These are phyloP conservation scores for Parasteatoda tepidariorum DNA, from an alignment of 1,140 invertebrate genomes.

Conservation along the genomic window DNA sequence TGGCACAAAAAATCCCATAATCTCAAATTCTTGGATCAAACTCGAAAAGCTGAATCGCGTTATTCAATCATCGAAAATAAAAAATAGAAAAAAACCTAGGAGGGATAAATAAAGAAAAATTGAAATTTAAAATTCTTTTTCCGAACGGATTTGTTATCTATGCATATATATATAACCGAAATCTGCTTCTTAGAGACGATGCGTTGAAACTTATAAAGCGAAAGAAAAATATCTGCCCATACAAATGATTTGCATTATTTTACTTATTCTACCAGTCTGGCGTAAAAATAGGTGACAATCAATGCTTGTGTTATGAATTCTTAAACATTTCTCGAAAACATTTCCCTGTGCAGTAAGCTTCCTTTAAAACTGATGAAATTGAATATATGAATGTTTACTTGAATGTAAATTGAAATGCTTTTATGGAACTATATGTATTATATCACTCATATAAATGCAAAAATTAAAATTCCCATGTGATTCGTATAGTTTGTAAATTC, in stretches of 20 bases:
- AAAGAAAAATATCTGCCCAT: background rate
- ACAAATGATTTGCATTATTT: background rate
- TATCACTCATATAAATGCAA: too few relatives aligned
- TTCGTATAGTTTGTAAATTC: too few relatives aligned
- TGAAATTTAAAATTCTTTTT: constrained; percentile 50
- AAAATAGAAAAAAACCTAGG: background rate
- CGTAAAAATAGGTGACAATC: background rate
- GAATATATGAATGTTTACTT: background rate
- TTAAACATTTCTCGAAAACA: background rate
- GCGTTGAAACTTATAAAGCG: constrained; percentile 17
- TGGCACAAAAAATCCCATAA: constrained; percentile 41
- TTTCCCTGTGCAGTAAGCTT: background rate
- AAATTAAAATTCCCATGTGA: too few relatives aligned
- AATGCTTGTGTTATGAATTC: background rate
- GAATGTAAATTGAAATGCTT: too few relatives aligned
- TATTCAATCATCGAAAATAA: constrained; percentile 16
- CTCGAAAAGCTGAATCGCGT: constrained; percentile 39
- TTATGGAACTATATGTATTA: too few relatives aligned
- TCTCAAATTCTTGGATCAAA: constrained; percentile 43
- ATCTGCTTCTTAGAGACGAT: background rate
- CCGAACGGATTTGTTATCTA: constrained; percentile 47
- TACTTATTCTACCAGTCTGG: background rate
- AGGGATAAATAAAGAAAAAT: background rate
- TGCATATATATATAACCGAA: constrained; percentile 29
- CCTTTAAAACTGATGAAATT: background rate